Conservation (phyloP, 2,113 vertebrate genomes). For the Microtus richardsoni region DNA sequence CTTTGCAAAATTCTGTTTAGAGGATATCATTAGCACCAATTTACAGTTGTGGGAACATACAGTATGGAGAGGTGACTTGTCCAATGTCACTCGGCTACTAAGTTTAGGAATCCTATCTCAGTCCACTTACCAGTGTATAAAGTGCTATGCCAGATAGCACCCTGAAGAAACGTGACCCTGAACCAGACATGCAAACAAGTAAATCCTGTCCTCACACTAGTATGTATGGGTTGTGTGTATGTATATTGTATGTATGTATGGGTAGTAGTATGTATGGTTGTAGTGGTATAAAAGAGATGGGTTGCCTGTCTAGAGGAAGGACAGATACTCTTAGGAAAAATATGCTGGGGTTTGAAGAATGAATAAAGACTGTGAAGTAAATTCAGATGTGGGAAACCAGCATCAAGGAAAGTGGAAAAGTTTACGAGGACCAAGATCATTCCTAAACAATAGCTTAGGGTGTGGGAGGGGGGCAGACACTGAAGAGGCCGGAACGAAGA, state of each 20-base stretch:
- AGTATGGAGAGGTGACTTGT: neutral
- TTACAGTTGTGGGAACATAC: neutral
- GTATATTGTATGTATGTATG: too few species aligned
- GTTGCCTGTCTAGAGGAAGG: neutral
- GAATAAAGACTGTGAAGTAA: neutral
- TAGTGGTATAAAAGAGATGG: neutral
- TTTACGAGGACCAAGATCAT: neutral
- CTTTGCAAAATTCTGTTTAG: slow-evolving; percentile 31
- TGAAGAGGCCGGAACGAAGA: neutral
- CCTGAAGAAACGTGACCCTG: neutral
- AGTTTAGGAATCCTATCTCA: slow-evolving; percentile 8
- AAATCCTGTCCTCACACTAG: neutral
- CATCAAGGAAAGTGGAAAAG: neutral
- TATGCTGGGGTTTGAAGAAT: neutral
- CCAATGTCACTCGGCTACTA: neutral
- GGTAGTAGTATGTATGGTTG: too few species aligned
- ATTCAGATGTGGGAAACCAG: neutral
- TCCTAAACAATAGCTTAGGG: neutral
- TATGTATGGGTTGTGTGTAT: too few species aligned
- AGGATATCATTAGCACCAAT: neutral
- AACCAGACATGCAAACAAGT: neutral
- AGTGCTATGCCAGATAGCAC: neutral
- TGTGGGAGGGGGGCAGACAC: neutral
- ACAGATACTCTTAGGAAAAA: neutral
- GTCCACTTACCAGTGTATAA: neutral